Conservation (phyloP, 1,140 invertebrate species). For the Ips nitidus region DNA sequence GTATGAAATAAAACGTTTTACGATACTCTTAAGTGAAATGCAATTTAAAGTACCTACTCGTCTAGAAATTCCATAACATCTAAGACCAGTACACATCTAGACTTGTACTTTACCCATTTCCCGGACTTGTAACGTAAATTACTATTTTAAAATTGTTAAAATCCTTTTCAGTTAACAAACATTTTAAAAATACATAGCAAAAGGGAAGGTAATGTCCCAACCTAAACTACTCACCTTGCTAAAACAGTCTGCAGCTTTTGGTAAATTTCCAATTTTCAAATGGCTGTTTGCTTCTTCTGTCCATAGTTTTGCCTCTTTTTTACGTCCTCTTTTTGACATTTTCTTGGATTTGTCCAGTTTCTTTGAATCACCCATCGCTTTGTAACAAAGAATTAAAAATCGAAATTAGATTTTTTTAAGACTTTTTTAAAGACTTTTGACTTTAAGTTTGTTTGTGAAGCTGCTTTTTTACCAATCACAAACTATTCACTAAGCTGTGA, state of each 20-base stretch:
- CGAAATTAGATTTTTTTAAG: slow-evolving; percentile 3
- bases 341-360: background rate
- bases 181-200: background rate
- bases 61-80: background rate
- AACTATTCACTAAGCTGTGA: no score
- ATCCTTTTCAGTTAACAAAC: background rate
- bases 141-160: background rate
- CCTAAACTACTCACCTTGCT: slow-evolving; percentile 58
- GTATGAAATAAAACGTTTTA: no score
- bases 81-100: background rate
- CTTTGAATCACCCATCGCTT: background rate
- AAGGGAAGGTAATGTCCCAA: background rate
- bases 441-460: no score
- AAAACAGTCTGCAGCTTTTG: slow-evolving; percentile 64
- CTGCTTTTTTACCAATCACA: no score
- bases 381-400: background rate
- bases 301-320: slow-evolving; percentile 55
- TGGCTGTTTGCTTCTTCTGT: slow-evolving; percentile 71
- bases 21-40: no score
- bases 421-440: background rate
- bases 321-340: slow-evolving; percentile 25
- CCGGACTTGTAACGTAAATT: background rate
- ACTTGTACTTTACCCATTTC: background rate
- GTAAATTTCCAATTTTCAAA: slow-evolving; percentile 68
- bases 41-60: no score